Percentiles rank a stretch among this genome's conserved stretches.
phyloP scores from a whole-genome alignment of 2,797 vertebrate species.

The Danio aesculapii region DNA sequence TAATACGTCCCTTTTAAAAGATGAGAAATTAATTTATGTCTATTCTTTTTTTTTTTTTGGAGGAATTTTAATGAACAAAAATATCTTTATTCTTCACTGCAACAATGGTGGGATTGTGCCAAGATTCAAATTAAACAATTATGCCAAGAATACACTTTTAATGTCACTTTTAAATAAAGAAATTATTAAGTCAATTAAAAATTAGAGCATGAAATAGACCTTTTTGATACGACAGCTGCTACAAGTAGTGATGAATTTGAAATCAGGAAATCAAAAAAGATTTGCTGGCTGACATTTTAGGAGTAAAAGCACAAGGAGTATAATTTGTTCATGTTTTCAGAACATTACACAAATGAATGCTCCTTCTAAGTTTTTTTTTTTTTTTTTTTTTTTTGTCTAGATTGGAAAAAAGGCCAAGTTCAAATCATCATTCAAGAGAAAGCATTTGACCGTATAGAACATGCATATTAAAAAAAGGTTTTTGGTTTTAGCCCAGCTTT shows the following conservation, averaged over 20 bases:
- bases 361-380: no score
- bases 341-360: neutral
- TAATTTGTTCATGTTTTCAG: no score
- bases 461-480: neutral
- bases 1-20: constrained; percentile 1
- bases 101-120: constrained; percentile 12
- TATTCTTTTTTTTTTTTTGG: neutral
- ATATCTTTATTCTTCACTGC: neutral
- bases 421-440: no score
- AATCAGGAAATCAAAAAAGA: neutral
- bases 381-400: neutral
- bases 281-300: neutral
- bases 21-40: neutral
- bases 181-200: neutral
- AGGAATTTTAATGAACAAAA: neutral
- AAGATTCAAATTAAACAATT: neutral
- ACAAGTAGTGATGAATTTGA: neutral
- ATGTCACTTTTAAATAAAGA: constrained; percentile 29
- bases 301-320: neutral
- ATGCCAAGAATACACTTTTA: constrained; percentile 13
- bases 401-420: no score
- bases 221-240: neutral
- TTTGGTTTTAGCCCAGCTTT: neutral
- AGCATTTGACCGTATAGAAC: no score
- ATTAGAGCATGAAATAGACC: neutral